Base-by-base conservation (phyloP, 2,888 invertebrate genomes). In the Bellardia bayeri region DNA sequence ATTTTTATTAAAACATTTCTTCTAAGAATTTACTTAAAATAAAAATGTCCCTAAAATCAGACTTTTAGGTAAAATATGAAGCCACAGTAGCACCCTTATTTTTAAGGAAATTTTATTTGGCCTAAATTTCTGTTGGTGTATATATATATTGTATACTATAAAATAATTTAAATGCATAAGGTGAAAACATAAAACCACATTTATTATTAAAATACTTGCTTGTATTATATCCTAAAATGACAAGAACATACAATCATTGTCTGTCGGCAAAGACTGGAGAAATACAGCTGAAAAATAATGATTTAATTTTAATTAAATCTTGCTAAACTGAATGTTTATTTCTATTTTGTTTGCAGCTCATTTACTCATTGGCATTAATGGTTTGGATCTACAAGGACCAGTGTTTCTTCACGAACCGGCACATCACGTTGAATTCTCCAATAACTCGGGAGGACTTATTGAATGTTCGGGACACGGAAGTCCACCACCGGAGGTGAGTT, bases 341-440 rank as follows among this genome's bases (percentile, higher is more conserved):
- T 69, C 82, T 88, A 92, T 88, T 61, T 79, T 51, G 14, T 11
- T 87, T 89, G 37, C 89, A 91, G 89, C 80, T 86, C 88, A 89
- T 61, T 72, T 85, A 40, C 71, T 90, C 89, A 89, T 63, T 78
- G 82, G 90, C 86, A 92, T 92, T 90, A 92, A 92, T 90, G 93
- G 93, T 89, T 93, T 95, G 90, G 97, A 97, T 94, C 95, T 96
- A 83, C 96, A 96, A 91, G 96, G 96, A 89, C 95, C 96, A 85
- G 94, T 95, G 90, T 95, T 97, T 93, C 94, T 95, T 89, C 94
- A 95, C 90, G 96, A 97, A 92, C 97, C 97, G 5, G 95, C 96
- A 40, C 96, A 96, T 91, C 95, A 95, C 92, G 95, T 97, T 85
- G 97, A 97, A 93, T 97, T 97, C 94, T 96, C 96, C 91, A 97